A percentile compares a stretch with the other conserved stretches of the same genome.
Conservation (phyloP, 1,140 invertebrate species). For the Probaryconus sp. region DNA sequence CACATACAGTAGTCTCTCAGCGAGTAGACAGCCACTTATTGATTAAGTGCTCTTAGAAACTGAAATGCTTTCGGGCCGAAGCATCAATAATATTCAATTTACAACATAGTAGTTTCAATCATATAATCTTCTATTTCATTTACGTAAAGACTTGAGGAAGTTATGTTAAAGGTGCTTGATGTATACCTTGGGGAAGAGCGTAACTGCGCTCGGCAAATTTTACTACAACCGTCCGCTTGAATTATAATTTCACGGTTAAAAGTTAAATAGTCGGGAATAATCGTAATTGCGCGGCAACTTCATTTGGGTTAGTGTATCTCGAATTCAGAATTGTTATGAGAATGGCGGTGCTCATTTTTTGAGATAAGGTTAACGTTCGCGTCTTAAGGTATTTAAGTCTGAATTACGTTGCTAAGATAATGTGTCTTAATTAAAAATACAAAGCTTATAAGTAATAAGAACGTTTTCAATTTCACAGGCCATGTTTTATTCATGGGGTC, state of each 20-base stretch:
- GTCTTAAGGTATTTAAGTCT: conserved; percentile 20
- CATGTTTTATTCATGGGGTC: too few relatives aligned
- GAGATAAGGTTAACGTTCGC: conserved; percentile 16
- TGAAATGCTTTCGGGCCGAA: conserved; percentile 46
- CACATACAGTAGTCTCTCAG: conserved; percentile 53
- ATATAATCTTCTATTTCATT: conserved; percentile 47
- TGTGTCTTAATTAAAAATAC: conserved; percentile 16
- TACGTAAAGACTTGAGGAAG: conserved; percentile 30
- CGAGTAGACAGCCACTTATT: conserved; percentile 56
- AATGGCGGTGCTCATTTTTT: conserved; percentile 10
- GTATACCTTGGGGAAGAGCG: not conserved
- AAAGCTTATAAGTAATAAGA: conserved; percentile 31
- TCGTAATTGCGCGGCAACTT: conserved; percentile 15
- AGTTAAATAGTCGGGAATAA: conserved; percentile 11
- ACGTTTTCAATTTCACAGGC: too few relatives aligned
- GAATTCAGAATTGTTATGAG: conserved; percentile 5
- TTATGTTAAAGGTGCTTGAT: conserved; percentile 12
- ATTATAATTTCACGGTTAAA: conserved; percentile 18
- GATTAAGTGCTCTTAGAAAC: conserved; percentile 61
- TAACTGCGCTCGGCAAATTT: conserved; percentile 23
- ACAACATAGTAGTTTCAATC: conserved; percentile 52
- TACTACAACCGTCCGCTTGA: conserved; percentile 17
- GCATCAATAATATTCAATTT: conserved; percentile 59
- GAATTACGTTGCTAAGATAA: conserved; percentile 17
- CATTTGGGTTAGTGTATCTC: conserved; percentile 9